A percentile compares a stretch with the other conserved stretches of the same genome.
Evolutionary conservation across 2,888 invertebrate species (phyloP).

Genomic region (Camponotus fellah): DNA sequence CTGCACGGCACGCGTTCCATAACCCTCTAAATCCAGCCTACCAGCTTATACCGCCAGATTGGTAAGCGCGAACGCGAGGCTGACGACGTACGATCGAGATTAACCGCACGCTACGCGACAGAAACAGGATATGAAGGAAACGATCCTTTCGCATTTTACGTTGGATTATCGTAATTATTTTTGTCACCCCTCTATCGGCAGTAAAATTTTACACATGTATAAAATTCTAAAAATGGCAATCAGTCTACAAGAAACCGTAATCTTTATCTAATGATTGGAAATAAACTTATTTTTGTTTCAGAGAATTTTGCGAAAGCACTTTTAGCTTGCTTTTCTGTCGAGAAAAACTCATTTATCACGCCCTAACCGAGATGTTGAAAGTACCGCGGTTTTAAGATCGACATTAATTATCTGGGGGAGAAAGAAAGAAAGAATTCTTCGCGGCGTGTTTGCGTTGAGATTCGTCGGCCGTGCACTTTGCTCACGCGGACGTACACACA

Average conservation of each 20-base stretch:
- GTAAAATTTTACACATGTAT: background rate
- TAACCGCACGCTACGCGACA: conserved; percentile 14
- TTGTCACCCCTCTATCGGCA: background rate
- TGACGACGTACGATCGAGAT: conserved; percentile 51
- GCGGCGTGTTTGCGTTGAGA: conserved; percentile 35
- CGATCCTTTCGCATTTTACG: background rate
- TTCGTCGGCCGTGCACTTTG: conserved; percentile 26
- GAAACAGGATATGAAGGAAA: background rate
- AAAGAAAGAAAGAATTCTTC: conserved; percentile 15
- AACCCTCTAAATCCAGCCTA: background rate
- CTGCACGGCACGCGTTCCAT: conserved; percentile 49
- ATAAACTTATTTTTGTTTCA: background rate
- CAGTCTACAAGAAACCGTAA: background rate
- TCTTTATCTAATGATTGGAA: background rate
- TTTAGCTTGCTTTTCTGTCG: background rate
- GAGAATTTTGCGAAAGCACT: background rate
- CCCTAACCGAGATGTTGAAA: background rate
- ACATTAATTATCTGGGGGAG: background rate
- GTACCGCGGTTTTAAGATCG: background rate
- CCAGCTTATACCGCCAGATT: conserved; percentile 18
- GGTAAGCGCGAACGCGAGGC: conserved; percentile 12
- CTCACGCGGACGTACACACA: background rate
- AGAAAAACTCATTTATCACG: background rate
- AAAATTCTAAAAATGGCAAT: background rate
- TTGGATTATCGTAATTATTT: background rate